Evolutionary conservation across 2,797 vertebrate species (phyloP), one percentile per base, ranked within the genome.

Genomic region (Muscicapa comitata): DNA sequence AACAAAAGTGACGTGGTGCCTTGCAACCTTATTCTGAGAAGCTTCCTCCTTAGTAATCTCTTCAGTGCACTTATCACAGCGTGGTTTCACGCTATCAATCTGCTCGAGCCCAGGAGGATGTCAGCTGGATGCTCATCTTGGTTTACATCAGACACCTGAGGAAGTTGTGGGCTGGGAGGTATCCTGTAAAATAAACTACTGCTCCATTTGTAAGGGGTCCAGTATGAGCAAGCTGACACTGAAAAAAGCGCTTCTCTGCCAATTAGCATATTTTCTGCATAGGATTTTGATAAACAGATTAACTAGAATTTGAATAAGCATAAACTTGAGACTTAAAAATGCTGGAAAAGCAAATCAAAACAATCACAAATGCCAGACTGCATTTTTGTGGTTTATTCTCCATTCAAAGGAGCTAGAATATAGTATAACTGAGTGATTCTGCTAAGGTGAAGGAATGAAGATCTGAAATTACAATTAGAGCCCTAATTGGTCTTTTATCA

Each of bases 31-130:
- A 33, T 87, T 96, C 66, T 77, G 31, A 90, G 81, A 37, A 35
- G n/a, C 88, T 84, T 94, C 85, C 94, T 96, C 86, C 28, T 91
- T 71, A 61, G 38, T 43, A 62, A 90, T 90, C 91, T 94, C 88
- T 86, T 68, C 89, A 93, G 73, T 74, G 61, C 91, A 77, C 86
- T 82, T 93, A 90, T 75, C 83, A n/a, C 59, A 38, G 50, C 24
- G n/a, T 40, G 81, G 45, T 87, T 84, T 79, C 70, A 74, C 66
- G 79, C 93, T 68, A 73, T 0, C 5, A 94, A 92, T 80, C 65
- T 53, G 71, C 68, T 87, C 0, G 4, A 72, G 62, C 57, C 55
- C 16, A 17, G 85, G 48, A 90, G 68, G 78, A 81, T 82, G 53
- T 89, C 93, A 72, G 74, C 93, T 92, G 71, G 29, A 57, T 6